phyloP scores from a whole-genome alignment of 2,888 invertebrate species.

The Ectobius pallidus region DNA sequence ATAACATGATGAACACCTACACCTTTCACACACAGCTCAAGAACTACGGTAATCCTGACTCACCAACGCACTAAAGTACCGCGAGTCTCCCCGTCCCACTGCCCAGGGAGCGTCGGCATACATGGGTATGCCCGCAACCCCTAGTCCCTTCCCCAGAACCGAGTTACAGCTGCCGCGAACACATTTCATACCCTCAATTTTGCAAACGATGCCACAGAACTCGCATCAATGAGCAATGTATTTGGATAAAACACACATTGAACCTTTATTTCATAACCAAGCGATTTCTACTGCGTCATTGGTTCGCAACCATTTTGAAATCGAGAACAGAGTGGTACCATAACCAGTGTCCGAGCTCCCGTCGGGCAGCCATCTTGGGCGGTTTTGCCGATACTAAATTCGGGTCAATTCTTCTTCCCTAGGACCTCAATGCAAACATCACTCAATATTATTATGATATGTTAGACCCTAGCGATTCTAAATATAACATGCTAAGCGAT shows the following conservation, averaged over 20 bases:
- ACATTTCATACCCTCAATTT: constrained; percentile 31
- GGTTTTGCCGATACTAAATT: constrained; percentile 37
- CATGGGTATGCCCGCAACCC: constrained; percentile 38
- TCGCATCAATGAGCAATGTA: not conserved
- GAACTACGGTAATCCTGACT: constrained; percentile 20
- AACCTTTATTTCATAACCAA: constrained; percentile 31
- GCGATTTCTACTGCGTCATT: constrained; percentile 21
- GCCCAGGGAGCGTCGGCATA: constrained; percentile 39
- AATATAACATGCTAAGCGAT: not conserved
- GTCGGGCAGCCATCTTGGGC: constrained; percentile 54
- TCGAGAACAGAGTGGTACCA: constrained; percentile 22
- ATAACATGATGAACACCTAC: constrained; percentile 9
- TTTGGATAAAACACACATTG: constrained; percentile 7
- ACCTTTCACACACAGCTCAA: constrained; percentile 10
- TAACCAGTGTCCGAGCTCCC: constrained; percentile 41
- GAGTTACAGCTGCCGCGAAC: constrained; percentile 28
- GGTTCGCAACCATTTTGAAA: constrained; percentile 29
- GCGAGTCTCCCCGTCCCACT: constrained; percentile 34
- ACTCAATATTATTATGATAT: not conserved
- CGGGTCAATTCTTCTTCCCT: constrained; percentile 29
- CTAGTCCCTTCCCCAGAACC: constrained; percentile 25
- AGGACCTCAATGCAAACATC: not conserved
- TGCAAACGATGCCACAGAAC: not conserved
- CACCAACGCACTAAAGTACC: constrained; percentile 32
- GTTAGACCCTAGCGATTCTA: not conserved